These are phyloP conservation scores for Drosophila funebris DNA, from an alignment of 1,140 invertebrate species.

Conservation along the genomic window DNA sequence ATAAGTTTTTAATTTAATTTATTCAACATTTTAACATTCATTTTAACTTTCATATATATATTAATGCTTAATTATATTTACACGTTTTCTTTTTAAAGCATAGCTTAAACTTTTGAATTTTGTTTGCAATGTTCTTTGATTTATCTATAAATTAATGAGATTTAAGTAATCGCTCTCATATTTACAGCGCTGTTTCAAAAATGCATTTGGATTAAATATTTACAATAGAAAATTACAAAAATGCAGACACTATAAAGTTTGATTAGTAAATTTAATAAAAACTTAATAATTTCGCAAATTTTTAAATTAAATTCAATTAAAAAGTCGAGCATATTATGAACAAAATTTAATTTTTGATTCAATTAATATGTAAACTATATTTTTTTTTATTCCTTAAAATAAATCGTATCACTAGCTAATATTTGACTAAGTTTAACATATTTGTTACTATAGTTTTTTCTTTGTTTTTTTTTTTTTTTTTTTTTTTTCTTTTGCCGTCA, in stretches of 20 bases:
- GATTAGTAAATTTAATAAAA: neutral
- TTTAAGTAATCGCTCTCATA: conserved; percentile 32
- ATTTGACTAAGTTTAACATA: conserved; percentile 57
- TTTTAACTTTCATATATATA: conserved; percentile 48
- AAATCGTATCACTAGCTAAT: conserved; percentile 52
- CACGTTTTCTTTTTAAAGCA: conserved; percentile 36
- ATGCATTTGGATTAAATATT: conserved; percentile 29
- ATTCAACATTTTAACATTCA: conserved; percentile 64
- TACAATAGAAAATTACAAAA: conserved; percentile 29
- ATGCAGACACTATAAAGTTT: neutral
- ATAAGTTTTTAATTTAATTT: conserved; percentile 40
- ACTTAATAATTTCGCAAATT: neutral
- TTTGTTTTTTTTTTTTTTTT: conserved; percentile 17
- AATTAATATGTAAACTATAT: conserved; percentile 24
- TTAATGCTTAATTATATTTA: conserved; percentile 57
- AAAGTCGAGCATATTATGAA: conserved; percentile 17
- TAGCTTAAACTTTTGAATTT: conserved; percentile 8
- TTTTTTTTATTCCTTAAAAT: conserved; percentile 18
- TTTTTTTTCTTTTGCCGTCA: conserved; percentile 6
- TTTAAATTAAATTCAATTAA: conserved; percentile 17
- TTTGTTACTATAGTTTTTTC: conserved; percentile 32
- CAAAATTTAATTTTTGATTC: neutral
- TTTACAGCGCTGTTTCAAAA: conserved; percentile 40
- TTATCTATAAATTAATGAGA: conserved; percentile 17
- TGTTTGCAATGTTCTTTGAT: neutral